Conservation (phyloP, 1,140 invertebrate species). For the Neodiprion virginianus region DNA sequence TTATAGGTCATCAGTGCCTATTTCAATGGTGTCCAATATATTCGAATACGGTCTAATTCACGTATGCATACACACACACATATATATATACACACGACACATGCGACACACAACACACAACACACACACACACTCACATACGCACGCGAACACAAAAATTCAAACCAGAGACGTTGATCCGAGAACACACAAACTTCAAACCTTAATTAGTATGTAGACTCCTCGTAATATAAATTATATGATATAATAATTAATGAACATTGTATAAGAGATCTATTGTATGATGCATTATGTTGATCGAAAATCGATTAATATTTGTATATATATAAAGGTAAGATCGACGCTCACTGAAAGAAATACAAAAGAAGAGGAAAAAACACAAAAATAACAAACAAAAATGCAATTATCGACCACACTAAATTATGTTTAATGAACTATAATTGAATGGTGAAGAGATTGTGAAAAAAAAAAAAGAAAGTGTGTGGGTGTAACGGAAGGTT, state of each 20-base stretch:
- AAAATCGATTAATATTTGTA: background rate
- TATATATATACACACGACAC: too few species aligned
- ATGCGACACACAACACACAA: too few species aligned
- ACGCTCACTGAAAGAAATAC: background rate
- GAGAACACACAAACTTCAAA: background rate
- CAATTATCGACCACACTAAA: conserved; percentile 1
- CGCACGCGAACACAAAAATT: background rate
- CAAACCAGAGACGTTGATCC: background rate
- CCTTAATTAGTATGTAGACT: background rate
- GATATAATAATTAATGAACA: background rate
- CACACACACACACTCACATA: too few species aligned
- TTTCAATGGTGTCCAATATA: background rate
- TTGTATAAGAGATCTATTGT: background rate
- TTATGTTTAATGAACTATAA: background rate
- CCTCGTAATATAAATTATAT: background rate
- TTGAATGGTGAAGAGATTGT: background rate
- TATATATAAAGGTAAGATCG: background rate
- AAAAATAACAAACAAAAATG: background rate
- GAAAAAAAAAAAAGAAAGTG: conserved; percentile 17
- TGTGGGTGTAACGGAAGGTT: conserved; percentile 35
- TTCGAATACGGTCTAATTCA: background rate
- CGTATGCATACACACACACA: too few species aligned
- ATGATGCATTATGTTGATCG: background rate
- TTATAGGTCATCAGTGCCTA: background rate
- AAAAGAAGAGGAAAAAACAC: too few species aligned